Base-by-base conservation (phyloP, 2,888 invertebrate species). In the Campoplex nolae region DNA sequence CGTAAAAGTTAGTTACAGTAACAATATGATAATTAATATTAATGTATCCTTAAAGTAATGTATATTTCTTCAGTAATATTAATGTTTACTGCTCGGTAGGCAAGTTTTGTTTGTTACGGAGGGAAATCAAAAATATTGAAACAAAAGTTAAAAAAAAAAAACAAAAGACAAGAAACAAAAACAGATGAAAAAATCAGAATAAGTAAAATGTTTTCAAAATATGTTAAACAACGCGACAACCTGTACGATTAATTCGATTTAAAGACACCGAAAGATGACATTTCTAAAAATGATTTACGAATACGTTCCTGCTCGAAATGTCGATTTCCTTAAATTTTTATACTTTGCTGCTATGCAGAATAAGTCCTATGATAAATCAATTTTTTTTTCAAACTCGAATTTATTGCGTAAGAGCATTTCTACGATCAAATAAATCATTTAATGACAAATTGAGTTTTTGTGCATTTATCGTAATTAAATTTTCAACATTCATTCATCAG, bases 1-100 rank as follows among this genome's bases (percentile, higher is more conserved):
- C 93, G 88, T 94, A 93, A 94, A 91, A 92, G 90, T 92, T 93
- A 93, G 92, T 93, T 94, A 93, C 93, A 92, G 91, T 93, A 93
- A 93, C 91, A 93, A 92, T 94, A 93, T 90, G 92, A 91, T 94
- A 93, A 93, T 93, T 93, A 94, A 94, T 91, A 91, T 93, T 88
- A 88, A 88, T 88, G 84, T 91, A 91, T 90, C 87, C 91, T 89
- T 88, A 89, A 89, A 89, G 79, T 88, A 73, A 89, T 88, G 87
- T 88, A 86, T 89, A 88, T 88, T 88, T 90, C 90, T 91, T 89
- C 89, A 89, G 90, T 91, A 90, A 90, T 90, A 89, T 91, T 91
- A 91, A 85, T 89, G 89, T 92, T 91, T 89, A 91, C 90, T 91
- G 91, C 91, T 91, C 88, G 88, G 88, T 91, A 91, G 93, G 92